Evolutionary conservation across 2,797 vertebrate species (phyloP).

Genomic region (Ptychobarbus kaznakovi): DNA sequence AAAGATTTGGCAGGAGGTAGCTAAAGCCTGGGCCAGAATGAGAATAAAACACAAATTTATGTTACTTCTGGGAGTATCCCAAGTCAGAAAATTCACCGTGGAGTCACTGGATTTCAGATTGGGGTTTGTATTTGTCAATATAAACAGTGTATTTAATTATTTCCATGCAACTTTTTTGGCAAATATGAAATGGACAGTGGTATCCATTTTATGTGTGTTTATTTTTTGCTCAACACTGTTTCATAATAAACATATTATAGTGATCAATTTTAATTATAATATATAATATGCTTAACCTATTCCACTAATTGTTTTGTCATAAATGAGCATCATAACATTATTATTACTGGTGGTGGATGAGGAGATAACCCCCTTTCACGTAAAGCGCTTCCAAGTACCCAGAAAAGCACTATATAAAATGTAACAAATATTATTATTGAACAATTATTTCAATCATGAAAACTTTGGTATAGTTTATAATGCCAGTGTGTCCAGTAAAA

Average conservation of each 20-base stretch:
- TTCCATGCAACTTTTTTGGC: conserved; percentile 14
- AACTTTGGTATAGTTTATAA: not conserved
- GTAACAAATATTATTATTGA: not conserved
- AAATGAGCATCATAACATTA: not conserved
- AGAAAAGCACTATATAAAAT: too few species aligned
- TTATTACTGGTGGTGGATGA: too few species aligned
- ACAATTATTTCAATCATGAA: not conserved
- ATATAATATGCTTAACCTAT: not conserved
- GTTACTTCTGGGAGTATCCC: conserved; percentile 76
- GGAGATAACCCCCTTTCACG: too few species aligned
- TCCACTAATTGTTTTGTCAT: not conserved
- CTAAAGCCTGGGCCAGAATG: conserved; percentile 72
- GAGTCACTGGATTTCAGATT: conserved; percentile 54
- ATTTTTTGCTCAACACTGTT: not conserved
- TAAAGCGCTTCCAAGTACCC: too few species aligned
- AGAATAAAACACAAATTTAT: conserved; percentile 76
- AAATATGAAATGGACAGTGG: not conserved
- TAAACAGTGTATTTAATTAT: conserved; percentile 17
- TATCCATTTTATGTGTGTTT: not conserved
- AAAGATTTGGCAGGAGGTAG: conserved; percentile 75
- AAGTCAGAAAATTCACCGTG: conserved; percentile 70
- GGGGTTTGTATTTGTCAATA: conserved; percentile 23
- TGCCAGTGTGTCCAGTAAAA: not conserved
- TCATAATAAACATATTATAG: not conserved
- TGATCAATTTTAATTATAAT: not conserved